A percentile compares a stretch with the other conserved stretches of the same genome.
Conservation (phyloP, 2,888 invertebrate species). For the Phalangium opilio region DNA sequence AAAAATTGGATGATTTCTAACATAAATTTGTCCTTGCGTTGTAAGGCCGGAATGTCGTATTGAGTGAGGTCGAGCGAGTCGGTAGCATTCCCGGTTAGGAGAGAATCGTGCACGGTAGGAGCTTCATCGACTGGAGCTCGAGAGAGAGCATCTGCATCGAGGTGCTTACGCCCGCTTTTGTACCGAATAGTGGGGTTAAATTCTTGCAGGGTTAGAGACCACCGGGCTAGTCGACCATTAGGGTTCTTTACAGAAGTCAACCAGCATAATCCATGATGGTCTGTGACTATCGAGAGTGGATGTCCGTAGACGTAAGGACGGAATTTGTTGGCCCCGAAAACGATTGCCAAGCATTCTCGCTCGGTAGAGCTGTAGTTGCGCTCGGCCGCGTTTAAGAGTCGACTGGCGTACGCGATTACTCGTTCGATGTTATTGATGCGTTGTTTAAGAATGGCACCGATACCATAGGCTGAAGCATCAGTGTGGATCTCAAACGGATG, state of each 20-base stretch:
- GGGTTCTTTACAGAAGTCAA: slow-evolving; percentile 30
- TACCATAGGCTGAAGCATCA: background rate
- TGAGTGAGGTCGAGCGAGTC: too few relatives aligned
- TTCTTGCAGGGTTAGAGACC: slow-evolving; percentile 26
- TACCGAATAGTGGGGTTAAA: slow-evolving; percentile 4
- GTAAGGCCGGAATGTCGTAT: too few relatives aligned
- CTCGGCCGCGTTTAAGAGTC: background rate
- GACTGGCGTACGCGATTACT: background rate
- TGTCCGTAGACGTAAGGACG: too few relatives aligned
- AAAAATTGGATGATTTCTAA: too few relatives aligned
- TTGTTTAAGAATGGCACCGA: too few relatives aligned
- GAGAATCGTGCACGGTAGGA: slow-evolving; percentile 28
- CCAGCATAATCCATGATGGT: slow-evolving; percentile 21
- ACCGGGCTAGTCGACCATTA: slow-evolving; percentile 31
- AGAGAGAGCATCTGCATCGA: background rate
- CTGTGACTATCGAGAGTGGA: too few relatives aligned
- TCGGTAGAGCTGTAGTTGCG: background rate
- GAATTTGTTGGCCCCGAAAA: background rate
- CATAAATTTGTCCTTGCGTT: too few relatives aligned
- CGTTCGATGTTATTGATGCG: background rate
- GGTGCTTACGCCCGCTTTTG: slow-evolving; percentile 2
- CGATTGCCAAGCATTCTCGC: background rate
- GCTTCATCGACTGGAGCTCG: background rate
- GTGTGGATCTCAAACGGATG: background rate
- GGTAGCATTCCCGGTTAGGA: background rate